A percentile compares a stretch with the other conserved stretches of the same genome.
phyloP scores from a whole-genome alignment of 2,888 invertebrate genomes.

The Pantelozetes paolii region DNA sequence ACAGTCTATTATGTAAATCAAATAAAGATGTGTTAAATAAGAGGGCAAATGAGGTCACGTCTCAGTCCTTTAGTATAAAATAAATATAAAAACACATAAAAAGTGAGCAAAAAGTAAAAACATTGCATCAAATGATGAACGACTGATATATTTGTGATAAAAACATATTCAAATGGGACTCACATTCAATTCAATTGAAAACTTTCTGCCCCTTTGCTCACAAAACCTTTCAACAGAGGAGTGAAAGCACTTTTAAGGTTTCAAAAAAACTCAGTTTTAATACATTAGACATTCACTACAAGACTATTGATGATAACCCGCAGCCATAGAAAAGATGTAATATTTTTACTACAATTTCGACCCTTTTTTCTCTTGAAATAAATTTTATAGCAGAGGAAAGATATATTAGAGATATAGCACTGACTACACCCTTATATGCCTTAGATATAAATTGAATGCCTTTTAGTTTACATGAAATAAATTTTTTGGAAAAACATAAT shows the following conservation, averaged over 20 bases:
- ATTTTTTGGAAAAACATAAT: no score
- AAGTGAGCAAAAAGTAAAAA: neutral
- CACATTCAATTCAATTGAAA: conserved; percentile 10
- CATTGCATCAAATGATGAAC: neutral
- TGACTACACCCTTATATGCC: no score
- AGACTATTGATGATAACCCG: conserved; percentile 21
- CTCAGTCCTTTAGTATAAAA: neutral
- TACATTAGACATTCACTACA: conserved; percentile 4
- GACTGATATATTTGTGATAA: neutral
- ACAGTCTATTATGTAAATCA: no score
- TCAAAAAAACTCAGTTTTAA: no score
- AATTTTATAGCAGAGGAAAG: no score
- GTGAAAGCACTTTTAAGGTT: no score
- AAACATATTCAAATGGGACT: conserved; percentile 18
- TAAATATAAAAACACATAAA: neutral
- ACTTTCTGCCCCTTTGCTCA: neutral
- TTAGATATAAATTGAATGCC: no score
- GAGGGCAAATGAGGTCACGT: conserved; percentile 8
- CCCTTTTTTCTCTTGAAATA: neutral
- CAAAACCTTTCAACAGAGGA: neutral
- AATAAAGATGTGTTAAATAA: conserved; percentile 1
- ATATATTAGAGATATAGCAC: no score
- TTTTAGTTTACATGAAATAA: no score
- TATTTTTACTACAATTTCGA: neutral
- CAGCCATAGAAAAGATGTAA: neutral